Evolutionary conservation across 2,113 vertebrate species (phyloP), one percentile per base, ranked within the genome.

Genomic region (Serilophus lunatus): DNA sequence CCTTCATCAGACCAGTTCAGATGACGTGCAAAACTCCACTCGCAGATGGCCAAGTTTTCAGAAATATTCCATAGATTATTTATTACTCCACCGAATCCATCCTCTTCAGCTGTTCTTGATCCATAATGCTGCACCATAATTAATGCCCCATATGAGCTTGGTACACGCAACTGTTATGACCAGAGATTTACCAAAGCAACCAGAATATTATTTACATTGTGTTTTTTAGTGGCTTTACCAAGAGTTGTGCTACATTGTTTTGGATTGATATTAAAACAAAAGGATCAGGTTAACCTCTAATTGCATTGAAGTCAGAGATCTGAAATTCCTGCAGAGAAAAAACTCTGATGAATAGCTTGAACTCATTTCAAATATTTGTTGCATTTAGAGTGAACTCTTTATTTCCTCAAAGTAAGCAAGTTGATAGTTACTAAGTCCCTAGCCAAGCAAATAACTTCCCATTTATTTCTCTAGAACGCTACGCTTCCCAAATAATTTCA

Each of bases 361-460:
- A 95, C 36, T 26, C 53, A 84, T 47, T 93, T 96, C 85, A 97
- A 97, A 75, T 95, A 96, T 95, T 91, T 91, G 45, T 82, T 95
- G 63, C 36, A 76, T 86, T 75, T 88, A 91, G 23, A 91, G 54
- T 60, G 59, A 95, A 96, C 57, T 40, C 50, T 14, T n/a, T 94
- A 92, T 95, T 96, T 94, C 88, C 93, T 96, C 63, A 76, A 97
- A 96, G 71, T 70, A 86, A 97, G 83, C 28, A 95, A 93, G 51
- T 36, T 63, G 65, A 84, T 94, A 94, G 94, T 93, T 95, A 53
- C 4, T 69, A 81, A 95, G 44, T 57, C 38, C 70, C 68, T 91
- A 65, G 69, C 44, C 63, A 93, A 96, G 87, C 79, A 91, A 93
- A 85, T 86, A 95, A 56, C 63, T 93, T 89, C 86, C 47, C 20